Conservation (phyloP, 2,113 vertebrate species). For the Otus sunia region DNA sequence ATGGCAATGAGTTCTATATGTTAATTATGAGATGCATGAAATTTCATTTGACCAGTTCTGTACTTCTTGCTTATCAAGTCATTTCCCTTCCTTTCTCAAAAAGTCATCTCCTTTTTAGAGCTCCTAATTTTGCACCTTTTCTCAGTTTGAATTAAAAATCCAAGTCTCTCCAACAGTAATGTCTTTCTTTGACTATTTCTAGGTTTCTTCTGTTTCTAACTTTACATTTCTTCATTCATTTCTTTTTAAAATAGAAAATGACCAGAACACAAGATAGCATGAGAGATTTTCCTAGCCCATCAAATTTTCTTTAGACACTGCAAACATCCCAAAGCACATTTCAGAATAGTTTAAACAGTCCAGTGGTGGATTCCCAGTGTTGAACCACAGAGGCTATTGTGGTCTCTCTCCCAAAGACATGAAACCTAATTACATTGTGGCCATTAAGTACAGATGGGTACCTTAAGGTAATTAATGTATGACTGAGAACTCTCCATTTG, state of each 20-base stretch:
- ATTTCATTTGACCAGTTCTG: neutral
- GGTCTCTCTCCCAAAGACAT: neutral
- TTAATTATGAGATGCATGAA: neutral
- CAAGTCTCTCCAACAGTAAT: neutral
- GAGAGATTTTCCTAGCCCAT: neutral
- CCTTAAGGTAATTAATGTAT: neutral
- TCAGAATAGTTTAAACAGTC: neutral
- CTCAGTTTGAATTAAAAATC: neutral
- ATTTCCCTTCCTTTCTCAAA: neutral
- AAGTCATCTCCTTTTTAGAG: neutral
- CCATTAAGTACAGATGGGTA: neutral
- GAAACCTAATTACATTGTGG: neutral
- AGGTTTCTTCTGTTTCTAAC: neutral
- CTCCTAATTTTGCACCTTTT: neutral
- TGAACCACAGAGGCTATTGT: neutral
- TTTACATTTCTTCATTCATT: neutral
- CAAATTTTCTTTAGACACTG: neutral
- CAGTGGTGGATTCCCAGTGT: neutral
- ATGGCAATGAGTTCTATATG: neutral
- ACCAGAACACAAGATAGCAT: neutral
- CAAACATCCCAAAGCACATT: neutral
- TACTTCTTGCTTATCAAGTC: neutral
- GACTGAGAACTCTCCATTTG: neutral
- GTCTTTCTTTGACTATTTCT: neutral
- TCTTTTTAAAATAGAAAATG: neutral